These are phyloP conservation scores for Orthonyx spaldingii DNA, from an alignment of 2,113 vertebrate species.

Conservation along the genomic window DNA sequence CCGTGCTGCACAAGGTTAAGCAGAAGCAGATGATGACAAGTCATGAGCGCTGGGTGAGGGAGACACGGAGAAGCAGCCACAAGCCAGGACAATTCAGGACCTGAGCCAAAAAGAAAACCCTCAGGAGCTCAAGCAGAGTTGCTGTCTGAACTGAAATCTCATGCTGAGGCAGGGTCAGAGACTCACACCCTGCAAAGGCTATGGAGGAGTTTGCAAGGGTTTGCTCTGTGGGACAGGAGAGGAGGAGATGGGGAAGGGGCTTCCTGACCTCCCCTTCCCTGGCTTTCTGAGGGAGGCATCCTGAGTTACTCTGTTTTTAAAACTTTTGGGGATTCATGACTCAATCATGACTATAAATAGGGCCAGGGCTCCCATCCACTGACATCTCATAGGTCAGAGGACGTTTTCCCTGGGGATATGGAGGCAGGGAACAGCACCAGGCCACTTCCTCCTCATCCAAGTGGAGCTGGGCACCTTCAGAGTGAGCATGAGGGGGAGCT, in stretches of 20 bases:
- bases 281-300: background rate
- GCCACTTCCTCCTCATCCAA: background rate
- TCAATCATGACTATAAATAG: background rate
- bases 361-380: background rate
- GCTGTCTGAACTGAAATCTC: background rate
- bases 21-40: slow-evolving; percentile 45
- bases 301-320: background rate
- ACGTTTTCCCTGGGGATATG: background rate
- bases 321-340: background rate
- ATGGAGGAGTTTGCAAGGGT: background rate
- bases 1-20: background rate
- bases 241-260: background rate
- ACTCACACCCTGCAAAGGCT: background rate
- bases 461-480: background rate
- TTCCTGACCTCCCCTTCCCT: background rate
- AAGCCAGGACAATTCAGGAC: background rate
- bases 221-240: background rate
- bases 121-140: background rate
- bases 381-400: background rate
- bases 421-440: background rate
- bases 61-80: slow-evolving; percentile 1
- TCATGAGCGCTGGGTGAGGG: background rate
- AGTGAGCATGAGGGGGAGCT: background rate
- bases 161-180: background rate
- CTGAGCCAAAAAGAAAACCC: background rate